Conservation (phyloP, 1,140 invertebrate species). For the Saxidomus purpurata region DNA sequence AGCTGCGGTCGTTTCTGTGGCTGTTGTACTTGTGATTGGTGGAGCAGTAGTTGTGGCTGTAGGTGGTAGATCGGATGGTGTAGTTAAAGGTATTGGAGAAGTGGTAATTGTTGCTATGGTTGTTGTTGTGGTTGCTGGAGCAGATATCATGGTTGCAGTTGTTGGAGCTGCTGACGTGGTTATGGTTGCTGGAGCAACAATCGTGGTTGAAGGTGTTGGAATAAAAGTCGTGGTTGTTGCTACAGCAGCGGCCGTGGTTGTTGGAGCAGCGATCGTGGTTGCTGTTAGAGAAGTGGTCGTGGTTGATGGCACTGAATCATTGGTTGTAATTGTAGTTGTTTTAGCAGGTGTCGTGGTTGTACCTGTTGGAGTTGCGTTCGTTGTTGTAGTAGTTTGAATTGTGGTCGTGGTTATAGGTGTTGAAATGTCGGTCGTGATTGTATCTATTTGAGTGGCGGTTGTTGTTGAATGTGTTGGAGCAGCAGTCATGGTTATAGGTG, state of each 20-base stretch:
- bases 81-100: background rate
- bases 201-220: background rate
- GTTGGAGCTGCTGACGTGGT: background rate
- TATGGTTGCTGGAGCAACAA: background rate
- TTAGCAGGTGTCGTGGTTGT: background rate
- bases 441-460: too few relatives aligned
- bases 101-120: background rate
- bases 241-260: background rate
- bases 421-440: background rate
- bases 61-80: background rate
- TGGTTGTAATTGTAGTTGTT: background rate
- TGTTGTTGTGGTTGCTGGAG: background rate
- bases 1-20: background rate
- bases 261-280: background rate
- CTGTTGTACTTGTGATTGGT: background rate
- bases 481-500: background rate
- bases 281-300: background rate
- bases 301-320: too few relatives aligned
- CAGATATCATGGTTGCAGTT: too few relatives aligned
- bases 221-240: background rate
- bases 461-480: too few relatives aligned
- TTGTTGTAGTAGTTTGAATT: background rate
- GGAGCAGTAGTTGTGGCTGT: background rate
- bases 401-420: background rate
- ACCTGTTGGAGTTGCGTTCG: background rate